Base-by-base conservation (phyloP, 1,140 invertebrate genomes). In the Atta cephalotes region DNA sequence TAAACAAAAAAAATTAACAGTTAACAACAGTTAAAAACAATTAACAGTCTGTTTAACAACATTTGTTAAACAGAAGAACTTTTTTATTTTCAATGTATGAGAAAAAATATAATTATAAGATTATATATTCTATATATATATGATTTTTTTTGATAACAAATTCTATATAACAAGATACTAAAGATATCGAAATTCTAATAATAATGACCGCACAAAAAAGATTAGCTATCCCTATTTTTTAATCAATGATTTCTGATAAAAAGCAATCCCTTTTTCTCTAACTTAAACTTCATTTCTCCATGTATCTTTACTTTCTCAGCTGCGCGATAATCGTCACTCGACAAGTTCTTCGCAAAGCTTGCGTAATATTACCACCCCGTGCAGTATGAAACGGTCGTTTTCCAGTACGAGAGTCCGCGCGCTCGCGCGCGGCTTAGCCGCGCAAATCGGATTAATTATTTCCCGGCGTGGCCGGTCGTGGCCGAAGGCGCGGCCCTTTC, bases 401-500 rank as follows among this genome's bases (percentile, higher is more conserved):
- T 31, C 80, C 80, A 39, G 35, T 12, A 56, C 25, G 25, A 62
- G 66, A 10, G 66, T 21, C 4, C 65, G 66, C 4, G 31, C 16
- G 28, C 51, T 7, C 18, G 49, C 68, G 70, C 70, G 56, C 80
- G 56, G 70, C 70, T 84, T 76, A 84, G 70, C 70, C n/a, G 80
- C 39, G 70, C 39, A 84, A 84, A 84, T 84, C 80, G 80, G 80
- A 84, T 84, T 84, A 84, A 84, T 84, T 84, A 84, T 84, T 84
- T 84, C 56, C 56, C 80, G 21, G 39, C 56, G 68, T 35, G 80
- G 68, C 53, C 68, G 39, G 80, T 60, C 62, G 39, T 14, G 70
- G 80, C 58, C 80, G 14, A 84, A 84, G 80, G 25, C 53, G 70
- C 80, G 80, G 70, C 39, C 56, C 68, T 76, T 84, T 84, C 80